Percentiles rank a stretch among this genome's conserved stretches.
Conservation (phyloP, 2,797 vertebrate genomes). For the Acrossocheilus fasciatus region DNA sequence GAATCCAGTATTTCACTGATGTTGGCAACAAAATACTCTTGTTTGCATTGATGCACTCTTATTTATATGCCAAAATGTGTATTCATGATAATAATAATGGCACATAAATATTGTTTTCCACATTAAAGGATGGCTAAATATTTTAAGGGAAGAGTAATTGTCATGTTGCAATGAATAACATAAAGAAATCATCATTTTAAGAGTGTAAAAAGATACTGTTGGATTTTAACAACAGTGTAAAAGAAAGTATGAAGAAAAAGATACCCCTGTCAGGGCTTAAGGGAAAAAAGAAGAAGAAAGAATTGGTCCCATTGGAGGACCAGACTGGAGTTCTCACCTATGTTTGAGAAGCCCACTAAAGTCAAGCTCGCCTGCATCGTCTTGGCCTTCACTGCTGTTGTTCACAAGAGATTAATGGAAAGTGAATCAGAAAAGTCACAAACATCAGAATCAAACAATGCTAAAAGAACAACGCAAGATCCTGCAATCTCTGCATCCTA, state of each 20-base stretch:
- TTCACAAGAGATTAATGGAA: constrained; percentile 88
- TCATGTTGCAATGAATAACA: background rate
- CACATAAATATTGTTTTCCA: constrained; percentile 17
- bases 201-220: constrained; percentile 26
- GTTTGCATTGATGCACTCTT: background rate
- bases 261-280: constrained; percentile 35
- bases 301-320: constrained; percentile 61
- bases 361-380: constrained; percentile 99
- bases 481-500: constrained; percentile 68
- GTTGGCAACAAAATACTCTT: background rate
- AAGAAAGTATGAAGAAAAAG: constrained; percentile 46
- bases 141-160: background rate
- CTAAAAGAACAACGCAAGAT: constrained; percentile 77
- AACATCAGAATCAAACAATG: constrained; percentile 77
- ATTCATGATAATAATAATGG: constrained; percentile 14
- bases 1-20: background rate
- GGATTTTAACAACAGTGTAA: constrained; percentile 5
- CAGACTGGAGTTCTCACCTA: constrained; percentile 91
- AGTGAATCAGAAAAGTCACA: constrained; percentile 71
- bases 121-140: background rate
- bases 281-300: constrained; percentile 50
- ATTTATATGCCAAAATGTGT: background rate
- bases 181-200: background rate
- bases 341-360: constrained; percentile 99
- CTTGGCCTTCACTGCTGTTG: constrained; percentile 99